Base-by-base conservation (phyloP, 1,140 invertebrate genomes). In the Drosophila repleta region DNA sequence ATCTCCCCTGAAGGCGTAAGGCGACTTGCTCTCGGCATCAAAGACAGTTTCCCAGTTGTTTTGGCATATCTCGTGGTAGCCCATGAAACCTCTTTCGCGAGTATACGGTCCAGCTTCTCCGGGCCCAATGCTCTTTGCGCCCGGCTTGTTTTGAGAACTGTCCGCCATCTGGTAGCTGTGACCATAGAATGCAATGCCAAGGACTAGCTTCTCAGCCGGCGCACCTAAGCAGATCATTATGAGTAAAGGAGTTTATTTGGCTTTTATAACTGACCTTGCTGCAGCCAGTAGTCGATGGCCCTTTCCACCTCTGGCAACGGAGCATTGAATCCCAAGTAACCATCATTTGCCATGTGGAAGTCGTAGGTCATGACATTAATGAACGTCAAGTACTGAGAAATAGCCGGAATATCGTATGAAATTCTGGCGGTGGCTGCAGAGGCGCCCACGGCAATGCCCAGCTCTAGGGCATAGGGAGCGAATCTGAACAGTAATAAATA, bases 301-400 rank as follows among this genome's bases (percentile, higher is more conserved):
- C 58, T 26, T 20, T 78, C 52, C 10, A 85, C 91, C 51, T 91
- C 77, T 45, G 94, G 93, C 2, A 95, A 77, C 0, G 94, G 93
- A 5, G 95, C 92, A 67, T 95, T 95, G 45, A 94, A 92, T 2
- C 94, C 94, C 21, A 94, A 93, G 2, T 78, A 84, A 0, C 84
- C 80, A 37, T 84, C 80, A 11, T 62, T 4, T 56, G 85, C 75
- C 81, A 95, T 95, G 67, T 95, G 93, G 68, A 95, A 93, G 79
- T 96, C 96, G 69, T 97, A 97, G 0, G 95, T 84, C 95, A 96
- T 96, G 0, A 96, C 56, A 71, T 94, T 94, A 17, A 96, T 93
- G 4, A 93, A 93, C 63, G 95, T 93, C 20, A 95, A 78, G 35
- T 94, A 92, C 67, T 94, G 93, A 70, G 65, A 92, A 85, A 85